Base-by-base conservation (phyloP, 2,797 vertebrate species). In the Rallus crepitans region DNA sequence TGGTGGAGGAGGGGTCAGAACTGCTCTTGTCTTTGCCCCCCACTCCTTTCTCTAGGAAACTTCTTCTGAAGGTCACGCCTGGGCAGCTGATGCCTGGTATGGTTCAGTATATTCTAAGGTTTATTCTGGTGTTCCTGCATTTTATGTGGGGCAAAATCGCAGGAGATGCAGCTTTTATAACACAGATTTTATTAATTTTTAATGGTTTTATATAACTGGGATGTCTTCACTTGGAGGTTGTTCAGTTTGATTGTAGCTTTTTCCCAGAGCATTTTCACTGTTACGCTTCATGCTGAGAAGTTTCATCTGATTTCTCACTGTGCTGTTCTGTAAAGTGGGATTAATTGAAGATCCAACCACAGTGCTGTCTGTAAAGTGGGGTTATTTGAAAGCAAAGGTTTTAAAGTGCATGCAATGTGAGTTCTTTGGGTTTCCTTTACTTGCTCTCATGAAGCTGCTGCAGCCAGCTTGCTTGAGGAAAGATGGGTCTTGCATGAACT, bases 21-120 rank as follows among this genome's bases (percentile, higher is more conserved):
- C 37, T 45, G 42, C 21, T 83, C 72, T 56, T 30, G 18, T 59
- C 59, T 63, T 45, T 50, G 40, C 27, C 45, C 15, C 27, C 69
- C 57, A 35, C 30, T 50, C 30, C 72, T 65, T 63, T 27, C 42
- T 13, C 57, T 50, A 55, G 17, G 39, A 81, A 55, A 9, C 52
- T 69, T 60, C 60, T 81, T 2, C 18, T 18, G 23, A 65, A 35
- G 56, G 16, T 55, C 0, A 0, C 57, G 16, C 6, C 30, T 0
- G 2, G 79, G 27, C 72, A 61, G 69, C 82, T 87, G 28, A 24
- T 1, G 1, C 19, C 33, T 27, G 63, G 13, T 45, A 9, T 23
- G 31, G 45, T 20, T 83, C 45, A 28, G 27, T 19, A 52, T 72
- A 60, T 79, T 35, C 8, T 55, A 57, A 55, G 12, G 11, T 81